Evolutionary conservation across 2,888 invertebrate species (phyloP), one percentile per base, ranked within the genome.

Genomic region (Carterocephalus palaemon): DNA sequence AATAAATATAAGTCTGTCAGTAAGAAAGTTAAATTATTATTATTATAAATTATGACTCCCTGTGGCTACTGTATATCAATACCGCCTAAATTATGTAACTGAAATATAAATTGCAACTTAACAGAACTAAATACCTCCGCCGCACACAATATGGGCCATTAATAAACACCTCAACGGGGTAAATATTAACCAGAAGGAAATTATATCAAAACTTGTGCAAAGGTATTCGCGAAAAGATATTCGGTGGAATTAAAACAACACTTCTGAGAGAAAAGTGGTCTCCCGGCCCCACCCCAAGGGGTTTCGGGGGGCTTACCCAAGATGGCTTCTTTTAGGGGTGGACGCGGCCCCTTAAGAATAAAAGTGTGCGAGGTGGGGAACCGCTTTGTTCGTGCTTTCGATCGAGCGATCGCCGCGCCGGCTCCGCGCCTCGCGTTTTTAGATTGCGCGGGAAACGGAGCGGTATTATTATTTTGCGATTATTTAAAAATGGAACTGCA

Each of bases 321-420:
- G 85, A 86, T 86, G 85, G 85, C 86, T 85, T 82, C 85, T 85
- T 85, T 85, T 82, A 81, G 75, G 84, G 85, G 86, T 81, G 84
- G 86, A 79, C 85, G 62, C 68, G 72, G 77, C 78, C 82, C 80
- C 73, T 72, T 63, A 77, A 83, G 84, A 84, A 86, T 86, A 86
- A 86, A 86, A 86, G 82, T 85, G 68, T 77, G 67, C 72, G 73
- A 75, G 80, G 75, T 73, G 78, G 81, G 80, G 68, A 75, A 36
- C 22, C 34, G 76, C 57, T 63, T 64, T 64, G 64, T 66, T 62
- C 56, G 68, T 16, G 45, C 63, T 69, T 75, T 78, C 81, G 78
- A 81, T 80, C 74, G 71, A 24, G 24, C 32, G 31, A 40, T 40
- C 29, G 39, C 39, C 31, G 22, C 29, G 39, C 39, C 31, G 22